Percentiles rank a stretch among this genome's conserved stretches.
These are phyloP conservation scores for Metaphire vulgaris DNA, from an alignment of 1,140 invertebrate species.

Conservation along the genomic window DNA sequence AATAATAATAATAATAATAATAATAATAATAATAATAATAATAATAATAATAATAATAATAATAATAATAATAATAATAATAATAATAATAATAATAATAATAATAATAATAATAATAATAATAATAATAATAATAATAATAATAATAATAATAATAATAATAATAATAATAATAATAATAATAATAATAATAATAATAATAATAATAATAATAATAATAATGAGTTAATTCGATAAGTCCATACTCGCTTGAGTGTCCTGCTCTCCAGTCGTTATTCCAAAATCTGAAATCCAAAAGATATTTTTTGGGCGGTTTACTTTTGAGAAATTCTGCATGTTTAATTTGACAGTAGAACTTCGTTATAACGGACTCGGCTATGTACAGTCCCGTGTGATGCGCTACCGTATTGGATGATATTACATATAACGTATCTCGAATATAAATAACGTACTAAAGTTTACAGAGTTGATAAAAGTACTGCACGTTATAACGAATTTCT, in stretches of 20 bases:
- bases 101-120: not conserved
- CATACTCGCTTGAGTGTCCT: not conserved
- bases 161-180: constrained; percentile 4
- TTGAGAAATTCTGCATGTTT: too few species aligned
- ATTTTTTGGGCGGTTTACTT: too few species aligned
- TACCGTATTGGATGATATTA: too few species aligned
- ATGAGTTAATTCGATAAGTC: not conserved
- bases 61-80: not conserved
- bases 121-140: constrained; percentile 5
- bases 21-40: not conserved
- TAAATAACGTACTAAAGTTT: not conserved
- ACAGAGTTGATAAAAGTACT: not conserved
- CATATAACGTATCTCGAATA: too few species aligned
- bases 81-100: constrained; percentile 11
- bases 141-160: constrained; percentile 15
- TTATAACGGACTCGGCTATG: too few species aligned
- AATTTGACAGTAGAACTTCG: too few species aligned
- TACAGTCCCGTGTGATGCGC: too few species aligned
- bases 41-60: constrained; percentile 1
- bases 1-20: constrained; percentile 3
- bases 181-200: constrained; percentile 9
- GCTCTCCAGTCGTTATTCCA: not conserved
- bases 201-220: not conserved
- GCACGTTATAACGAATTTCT: too few species aligned
- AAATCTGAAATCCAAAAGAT: not conserved